Percentiles rank a stretch among this genome's conserved stretches.
These are phyloP conservation scores for Axea sp. DNA, from an alignment of 2,888 invertebrate genomes.

Conservation along the genomic window DNA sequence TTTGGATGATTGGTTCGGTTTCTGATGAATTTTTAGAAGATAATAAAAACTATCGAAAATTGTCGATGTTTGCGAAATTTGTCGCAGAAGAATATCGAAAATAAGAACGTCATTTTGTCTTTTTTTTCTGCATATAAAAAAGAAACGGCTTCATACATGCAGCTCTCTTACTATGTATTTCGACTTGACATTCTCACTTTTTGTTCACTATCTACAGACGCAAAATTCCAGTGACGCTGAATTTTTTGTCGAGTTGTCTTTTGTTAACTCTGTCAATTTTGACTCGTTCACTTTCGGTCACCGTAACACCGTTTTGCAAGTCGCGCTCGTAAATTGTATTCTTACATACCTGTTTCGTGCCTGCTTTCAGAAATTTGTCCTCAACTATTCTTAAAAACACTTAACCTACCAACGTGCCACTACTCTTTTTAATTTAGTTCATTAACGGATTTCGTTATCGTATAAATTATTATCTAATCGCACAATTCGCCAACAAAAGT, in stretches of 20 bases:
- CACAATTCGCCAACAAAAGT: slow-evolving; percentile 44
- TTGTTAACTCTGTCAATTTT: slow-evolving; percentile 12
- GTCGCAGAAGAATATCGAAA: slow-evolving; percentile 65
- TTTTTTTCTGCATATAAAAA: slow-evolving; percentile 71
- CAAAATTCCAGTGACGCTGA: slow-evolving; percentile 66
- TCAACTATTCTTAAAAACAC: slow-evolving; percentile 51
- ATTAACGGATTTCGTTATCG: slow-evolving; percentile 43
- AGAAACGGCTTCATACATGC: slow-evolving; percentile 68
- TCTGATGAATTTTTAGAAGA: slow-evolving; percentile 66
- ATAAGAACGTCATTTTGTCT: slow-evolving; percentile 69
- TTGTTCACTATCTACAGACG: slow-evolving; percentile 62
- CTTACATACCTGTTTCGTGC: slow-evolving; percentile 38
- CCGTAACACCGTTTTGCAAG: slow-evolving; percentile 45
- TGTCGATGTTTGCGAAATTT: slow-evolving; percentile 60
- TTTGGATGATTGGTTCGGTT: slow-evolving; percentile 63
- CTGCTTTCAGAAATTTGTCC: slow-evolving; percentile 23
- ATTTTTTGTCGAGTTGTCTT: slow-evolving; percentile 20
- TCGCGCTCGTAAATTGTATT: slow-evolving; percentile 32
- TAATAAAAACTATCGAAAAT: slow-evolving; percentile 67
- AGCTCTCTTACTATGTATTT: slow-evolving; percentile 62
- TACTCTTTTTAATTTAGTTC: slow-evolving; percentile 33
- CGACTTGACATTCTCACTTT: slow-evolving; percentile 62
- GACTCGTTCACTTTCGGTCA: slow-evolving; percentile 25
- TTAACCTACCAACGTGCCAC: slow-evolving; percentile 52
- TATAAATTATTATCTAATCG: slow-evolving; percentile 43